Base-by-base conservation (phyloP, 2,113 vertebrate genomes). In the Tenrec ecaudatus region DNA sequence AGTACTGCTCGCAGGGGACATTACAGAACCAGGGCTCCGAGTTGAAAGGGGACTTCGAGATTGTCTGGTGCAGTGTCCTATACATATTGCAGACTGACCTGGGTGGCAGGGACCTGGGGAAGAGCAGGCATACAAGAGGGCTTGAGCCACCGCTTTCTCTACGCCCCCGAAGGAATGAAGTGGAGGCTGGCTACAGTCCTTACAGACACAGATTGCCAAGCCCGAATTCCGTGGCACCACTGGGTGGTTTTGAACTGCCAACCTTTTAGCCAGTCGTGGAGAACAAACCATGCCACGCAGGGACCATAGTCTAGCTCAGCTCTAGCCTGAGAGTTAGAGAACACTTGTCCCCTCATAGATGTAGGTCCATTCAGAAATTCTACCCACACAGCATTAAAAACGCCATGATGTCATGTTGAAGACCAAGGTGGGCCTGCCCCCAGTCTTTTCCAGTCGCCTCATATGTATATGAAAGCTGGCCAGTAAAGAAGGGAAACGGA, bases 61-160 rank as follows among this genome's bases (percentile, higher is more conserved):
- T 66, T 83, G 38, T 33, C 47, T 82, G 4, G 75, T 15, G 25
- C 78, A 79, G 75, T 10, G 62, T 71, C 76, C 12, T 7, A 38
- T 57, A 43, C n/a, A 36, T 20, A 27, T 47, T 40, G 8, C 6
- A 83, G n/a, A 10, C 58, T 90, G 85, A 58, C n/a, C 43, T 89
- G 33, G 64, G 12, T 0, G 6, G 38, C 12, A 3, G 8, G 38
- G 15, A 20, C 7, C 57, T 1, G 27, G 47, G 7, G 14, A 11
- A 15, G 82, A 66, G 27, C 36, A 64, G 77, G 75, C 89, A 78
- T 60, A 33, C 66, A 53, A 53, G 25, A 71, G 62, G 27, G 0
- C 60, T 82, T 29, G 29, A 2, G 22, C 20, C 58, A 71, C 47
- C 7, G 19, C 15, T 9, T 3, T 60, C 43, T 79, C 79, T 62